Percentiles rank a stretch among this genome's conserved stretches.
Conservation (phyloP, 1,140 invertebrate species). For the Drosophila busckii region DNA sequence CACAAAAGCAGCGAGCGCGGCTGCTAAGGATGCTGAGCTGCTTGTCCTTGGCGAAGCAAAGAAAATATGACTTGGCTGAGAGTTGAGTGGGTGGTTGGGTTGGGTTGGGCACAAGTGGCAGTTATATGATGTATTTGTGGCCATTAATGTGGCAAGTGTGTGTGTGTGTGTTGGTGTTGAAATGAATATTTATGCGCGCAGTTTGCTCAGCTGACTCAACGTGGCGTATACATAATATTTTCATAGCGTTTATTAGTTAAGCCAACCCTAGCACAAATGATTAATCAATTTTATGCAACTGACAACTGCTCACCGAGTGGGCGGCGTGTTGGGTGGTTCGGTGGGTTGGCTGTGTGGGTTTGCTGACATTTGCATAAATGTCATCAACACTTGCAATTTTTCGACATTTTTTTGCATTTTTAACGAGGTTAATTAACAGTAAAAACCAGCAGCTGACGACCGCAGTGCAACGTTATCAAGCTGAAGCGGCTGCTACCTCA, state of each 20-base stretch:
- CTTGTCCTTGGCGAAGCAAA: slow-evolving; percentile 34
- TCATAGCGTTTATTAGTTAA: slow-evolving; percentile 57
- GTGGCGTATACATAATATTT: slow-evolving; percentile 68
- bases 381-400: slow-evolving; percentile 12
- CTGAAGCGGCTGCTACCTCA: slow-evolving; percentile 21
- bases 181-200: slow-evolving; percentile 70
- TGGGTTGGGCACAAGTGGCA: slow-evolving; percentile 49
- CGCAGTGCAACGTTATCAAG: slow-evolving; percentile 6
- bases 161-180: slow-evolving; percentile 35
- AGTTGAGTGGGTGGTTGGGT: slow-evolving; percentile 4
- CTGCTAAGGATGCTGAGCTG: too few relatives aligned
- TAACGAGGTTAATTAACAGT: slow-evolving; percentile 52
- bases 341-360: neutral
- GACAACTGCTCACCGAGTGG: neutral
- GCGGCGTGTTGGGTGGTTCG: too few relatives aligned
- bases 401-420: slow-evolving; percentile 14
- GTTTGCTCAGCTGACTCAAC: slow-evolving; percentile 35
- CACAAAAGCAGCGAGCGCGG: too few relatives aligned
- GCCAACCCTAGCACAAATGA: slow-evolving; percentile 34
- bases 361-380: slow-evolving; percentile 22
- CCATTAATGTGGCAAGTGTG: slow-evolving; percentile 69
- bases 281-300: slow-evolving; percentile 57
- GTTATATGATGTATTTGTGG: slow-evolving; percentile 73
- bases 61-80: slow-evolving; percentile 23
- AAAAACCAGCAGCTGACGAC: slow-evolving; percentile 10